Conservation (phyloP, 2,888 invertebrate species). For the Drosophila hamatofila region DNA sequence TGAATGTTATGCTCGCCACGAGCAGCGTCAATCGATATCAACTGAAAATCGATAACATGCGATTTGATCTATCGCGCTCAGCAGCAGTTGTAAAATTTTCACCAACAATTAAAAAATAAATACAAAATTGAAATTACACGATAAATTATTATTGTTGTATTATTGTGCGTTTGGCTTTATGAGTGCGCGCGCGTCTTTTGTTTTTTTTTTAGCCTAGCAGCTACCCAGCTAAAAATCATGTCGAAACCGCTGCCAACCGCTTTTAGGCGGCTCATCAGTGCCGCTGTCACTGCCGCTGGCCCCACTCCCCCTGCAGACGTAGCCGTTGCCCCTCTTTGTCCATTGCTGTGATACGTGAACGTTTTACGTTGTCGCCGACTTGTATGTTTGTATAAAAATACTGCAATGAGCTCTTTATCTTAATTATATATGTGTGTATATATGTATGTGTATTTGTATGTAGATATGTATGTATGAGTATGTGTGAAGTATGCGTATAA, state of each 20-base stretch:
- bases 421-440: constrained; percentile 32
- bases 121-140: constrained; percentile 48
- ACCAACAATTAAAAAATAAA: constrained; percentile 40
- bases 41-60: constrained; percentile 30
- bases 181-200: constrained; percentile 43
- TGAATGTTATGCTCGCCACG: not conserved
- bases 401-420: constrained; percentile 70
- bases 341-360: constrained; percentile 43
- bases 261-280: constrained; percentile 49
- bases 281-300: not conserved
- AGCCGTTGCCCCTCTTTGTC: not conserved
- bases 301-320: not conserved
- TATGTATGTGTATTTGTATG: not conserved
- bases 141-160: constrained; percentile 18
- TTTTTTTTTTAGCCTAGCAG: constrained; percentile 55
- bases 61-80: constrained; percentile 23
- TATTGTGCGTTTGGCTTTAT: constrained; percentile 17
- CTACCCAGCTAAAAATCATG: constrained; percentile 60
- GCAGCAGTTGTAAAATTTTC: constrained; percentile 24
- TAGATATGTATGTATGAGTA: constrained; percentile 5
- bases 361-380: constrained; percentile 44
- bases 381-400: constrained; percentile 70
- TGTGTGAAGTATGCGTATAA: constrained; percentile 39
- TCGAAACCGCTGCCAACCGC: constrained; percentile 50
- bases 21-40: constrained; percentile 36